Conservation (phyloP, 2,113 vertebrate species). For the Uropsilus gracilis region DNA sequence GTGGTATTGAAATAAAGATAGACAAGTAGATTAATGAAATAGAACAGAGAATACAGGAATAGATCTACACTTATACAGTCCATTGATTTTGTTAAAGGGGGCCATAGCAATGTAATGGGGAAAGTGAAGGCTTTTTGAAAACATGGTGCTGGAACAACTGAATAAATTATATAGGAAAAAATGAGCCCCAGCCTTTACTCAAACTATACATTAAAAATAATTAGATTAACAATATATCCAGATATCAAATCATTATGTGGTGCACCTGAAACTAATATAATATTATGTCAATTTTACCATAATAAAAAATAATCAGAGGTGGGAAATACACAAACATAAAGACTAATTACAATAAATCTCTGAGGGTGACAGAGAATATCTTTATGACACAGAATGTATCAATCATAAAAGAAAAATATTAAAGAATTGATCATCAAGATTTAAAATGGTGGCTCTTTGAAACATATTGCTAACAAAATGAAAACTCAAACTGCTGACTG, state of each 20-base stretch:
- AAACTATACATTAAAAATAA: not conserved
- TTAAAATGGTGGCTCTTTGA: slow-evolving; percentile 5
- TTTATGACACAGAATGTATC: not conserved
- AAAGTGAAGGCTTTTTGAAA: not conserved
- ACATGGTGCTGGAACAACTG: not conserved
- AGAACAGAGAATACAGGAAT: not conserved
- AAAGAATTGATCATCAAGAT: not conserved
- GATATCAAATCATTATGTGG: not conserved
- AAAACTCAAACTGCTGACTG: not conserved
- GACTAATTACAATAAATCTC: not conserved
- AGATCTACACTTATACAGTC: not conserved
- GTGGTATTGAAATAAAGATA: not conserved
- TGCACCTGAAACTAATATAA: not conserved
- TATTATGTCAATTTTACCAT: not conserved
- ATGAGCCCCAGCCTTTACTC: not conserved
- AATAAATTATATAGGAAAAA: not conserved
- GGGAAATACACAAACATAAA: not conserved
- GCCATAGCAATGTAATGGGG: not conserved
- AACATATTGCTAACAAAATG: not conserved
- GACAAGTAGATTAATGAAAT: not conserved
- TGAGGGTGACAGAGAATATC: not conserved
- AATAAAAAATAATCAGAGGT: not conserved
- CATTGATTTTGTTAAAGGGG: not conserved
- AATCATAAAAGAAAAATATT: not conserved
- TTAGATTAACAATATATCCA: not conserved